These are phyloP conservation scores for Drosophila flavopinicola DNA, from an alignment of 2,888 invertebrate genomes.

Conservation along the genomic window DNA sequence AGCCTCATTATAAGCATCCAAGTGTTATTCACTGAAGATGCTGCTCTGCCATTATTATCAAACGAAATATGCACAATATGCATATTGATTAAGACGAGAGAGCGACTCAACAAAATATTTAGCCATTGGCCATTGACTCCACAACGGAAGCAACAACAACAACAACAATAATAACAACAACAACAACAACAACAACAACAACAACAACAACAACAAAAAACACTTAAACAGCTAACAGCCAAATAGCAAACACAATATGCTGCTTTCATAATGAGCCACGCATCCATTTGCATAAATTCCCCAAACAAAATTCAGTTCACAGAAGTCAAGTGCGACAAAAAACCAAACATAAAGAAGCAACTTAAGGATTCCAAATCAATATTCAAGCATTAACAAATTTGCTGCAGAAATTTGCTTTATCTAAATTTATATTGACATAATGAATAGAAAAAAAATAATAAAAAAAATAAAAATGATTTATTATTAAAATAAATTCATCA, in stretches of 20 bases:
- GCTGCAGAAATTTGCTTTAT: neutral
- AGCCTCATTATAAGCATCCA: constrained; percentile 11
- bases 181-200: too few relatives aligned
- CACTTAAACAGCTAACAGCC: constrained; percentile 18
- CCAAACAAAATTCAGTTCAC: constrained; percentile 19
- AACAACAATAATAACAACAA: too few relatives aligned
- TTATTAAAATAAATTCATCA: too few relatives aligned
- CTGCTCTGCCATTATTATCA: constrained; percentile 5
- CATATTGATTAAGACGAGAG: constrained; percentile 28
- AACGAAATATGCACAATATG: constrained; percentile 31
- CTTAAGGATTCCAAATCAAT: neutral
- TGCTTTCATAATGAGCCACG: constrained; percentile 31
- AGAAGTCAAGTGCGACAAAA: constrained; percentile 19
- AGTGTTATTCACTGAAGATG: constrained; percentile 8
- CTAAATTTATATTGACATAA: too few relatives aligned
- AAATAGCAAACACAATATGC: neutral
- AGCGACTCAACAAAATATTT: neutral
- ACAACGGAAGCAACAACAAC: constrained; percentile 43
- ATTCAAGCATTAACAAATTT: neutral
- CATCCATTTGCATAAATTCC: constrained; percentile 48
- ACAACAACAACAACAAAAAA: too few relatives aligned
- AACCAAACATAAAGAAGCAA: neutral
- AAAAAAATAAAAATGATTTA: too few relatives aligned
- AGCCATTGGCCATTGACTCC: constrained; percentile 45
- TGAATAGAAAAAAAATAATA: too few relatives aligned